Conservation (phyloP, 2,888 invertebrate species). For the Oscheius sp. region DNA sequence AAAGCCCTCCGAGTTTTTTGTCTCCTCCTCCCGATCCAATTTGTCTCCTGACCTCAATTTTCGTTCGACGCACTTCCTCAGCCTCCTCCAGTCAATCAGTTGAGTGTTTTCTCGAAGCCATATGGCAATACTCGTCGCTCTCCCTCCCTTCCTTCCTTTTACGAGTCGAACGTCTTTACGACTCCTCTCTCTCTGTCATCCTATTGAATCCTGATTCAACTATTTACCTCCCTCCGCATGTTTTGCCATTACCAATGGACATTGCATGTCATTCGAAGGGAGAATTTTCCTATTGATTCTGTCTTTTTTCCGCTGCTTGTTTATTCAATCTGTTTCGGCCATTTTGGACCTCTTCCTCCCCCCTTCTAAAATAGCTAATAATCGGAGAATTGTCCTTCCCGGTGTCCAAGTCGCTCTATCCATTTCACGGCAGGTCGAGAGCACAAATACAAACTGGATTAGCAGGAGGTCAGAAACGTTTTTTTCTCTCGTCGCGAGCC, state of each 20-base stretch:
- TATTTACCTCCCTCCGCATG: constrained; percentile 5
- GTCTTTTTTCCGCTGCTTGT: too few species aligned
- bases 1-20: background rate
- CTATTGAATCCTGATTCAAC: constrained; percentile 7
- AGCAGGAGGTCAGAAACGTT: constrained; percentile 9
- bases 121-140: background rate
- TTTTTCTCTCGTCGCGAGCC: constrained; percentile 6
- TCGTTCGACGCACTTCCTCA: background rate
- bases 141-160: background rate
- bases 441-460: constrained; percentile 26
- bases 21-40: background rate
- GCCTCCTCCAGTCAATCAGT: background rate
- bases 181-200: constrained; percentile 5
- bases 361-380: background rate
- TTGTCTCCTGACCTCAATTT: constrained; percentile 1
- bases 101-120: background rate
- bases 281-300: too few species aligned
- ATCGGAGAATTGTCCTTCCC: constrained; percentile 4
- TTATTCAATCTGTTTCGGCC: too few species aligned
- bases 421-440: constrained; percentile 28
- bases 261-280: background rate
- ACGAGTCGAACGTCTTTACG: constrained; percentile 4
- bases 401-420: constrained; percentile 1
- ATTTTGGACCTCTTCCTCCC: too few species aligned
- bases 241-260: background rate